Evolutionary conservation across 2,113 vertebrate species (phyloP).

Genomic region (Solenodon paradoxus): DNA sequence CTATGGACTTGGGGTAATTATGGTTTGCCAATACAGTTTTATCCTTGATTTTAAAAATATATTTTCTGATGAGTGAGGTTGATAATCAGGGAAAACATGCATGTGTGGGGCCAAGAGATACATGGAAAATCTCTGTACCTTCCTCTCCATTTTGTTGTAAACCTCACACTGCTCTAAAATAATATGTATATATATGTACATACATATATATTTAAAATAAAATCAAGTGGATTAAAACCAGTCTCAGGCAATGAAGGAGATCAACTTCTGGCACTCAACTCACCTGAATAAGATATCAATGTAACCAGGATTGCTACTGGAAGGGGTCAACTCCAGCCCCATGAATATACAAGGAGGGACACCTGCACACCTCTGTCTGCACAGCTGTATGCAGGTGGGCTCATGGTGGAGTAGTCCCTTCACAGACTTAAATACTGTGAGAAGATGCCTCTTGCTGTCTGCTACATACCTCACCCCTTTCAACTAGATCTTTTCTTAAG

Average conservation of each 20-base stretch:
- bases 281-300: background rate
- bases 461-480: background rate
- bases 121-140: background rate
- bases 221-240: background rate
- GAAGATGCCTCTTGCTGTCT: background rate
- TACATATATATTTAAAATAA: background rate
- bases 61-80: background rate
- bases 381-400: background rate
- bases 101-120: background rate
- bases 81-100: background rate
- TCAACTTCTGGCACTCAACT: background rate
- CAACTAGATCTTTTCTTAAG: background rate
- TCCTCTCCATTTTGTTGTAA: background rate
- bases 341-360: background rate
- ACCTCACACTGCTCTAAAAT: background rate
- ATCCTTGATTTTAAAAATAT: background rate
- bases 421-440: background rate
- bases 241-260: background rate
- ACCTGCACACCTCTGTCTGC: background rate
- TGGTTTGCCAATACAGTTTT: background rate
- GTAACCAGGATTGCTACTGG: background rate
- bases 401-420: background rate
- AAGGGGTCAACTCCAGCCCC: background rate
- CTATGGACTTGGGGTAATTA: background rate
- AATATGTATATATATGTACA: too few species aligned